Percentiles rank a stretch among this genome's conserved stretches.
Conservation (phyloP, 2,797 vertebrate species). For the Poecilia gillii region DNA sequence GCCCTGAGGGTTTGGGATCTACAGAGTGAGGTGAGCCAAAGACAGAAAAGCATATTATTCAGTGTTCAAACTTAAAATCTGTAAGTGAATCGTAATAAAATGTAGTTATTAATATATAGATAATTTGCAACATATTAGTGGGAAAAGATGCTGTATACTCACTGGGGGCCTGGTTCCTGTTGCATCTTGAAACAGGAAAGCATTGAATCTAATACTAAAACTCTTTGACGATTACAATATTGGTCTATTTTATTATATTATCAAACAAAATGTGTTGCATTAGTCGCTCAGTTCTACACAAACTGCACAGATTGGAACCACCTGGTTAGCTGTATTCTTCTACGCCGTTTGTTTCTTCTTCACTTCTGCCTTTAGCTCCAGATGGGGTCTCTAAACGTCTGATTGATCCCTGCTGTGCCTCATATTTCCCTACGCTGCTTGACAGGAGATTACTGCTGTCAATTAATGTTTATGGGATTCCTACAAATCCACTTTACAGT, state of each 20-base stretch:
- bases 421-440: constrained; percentile 59
- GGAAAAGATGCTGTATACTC: not conserved
- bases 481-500: constrained; percentile 64
- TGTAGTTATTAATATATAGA: not conserved
- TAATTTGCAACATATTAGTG: not conserved
- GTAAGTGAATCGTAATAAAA: not conserved
- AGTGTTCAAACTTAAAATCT: not conserved
- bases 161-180: not conserved
- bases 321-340: not conserved
- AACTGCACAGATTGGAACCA: not conserved
- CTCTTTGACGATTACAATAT: not conserved
- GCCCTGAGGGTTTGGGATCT: not conserved
- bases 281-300: not conserved
- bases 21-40: not conserved
- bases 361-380: constrained; percentile 20
- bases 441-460: constrained; percentile 66
- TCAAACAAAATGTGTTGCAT: not conserved
- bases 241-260: not conserved
- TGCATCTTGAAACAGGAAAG: not conserved
- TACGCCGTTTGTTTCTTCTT: not conserved
- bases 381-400: constrained; percentile 62
- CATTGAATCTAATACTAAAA: not conserved
- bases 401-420: constrained; percentile 60
- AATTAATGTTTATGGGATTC: constrained; percentile 74
- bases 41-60: not conserved